A percentile compares a stretch with the other conserved stretches of the same genome.
Evolutionary conservation across 2,888 invertebrate genomes (phyloP).

Genomic region (Drosophila mettleri): DNA sequence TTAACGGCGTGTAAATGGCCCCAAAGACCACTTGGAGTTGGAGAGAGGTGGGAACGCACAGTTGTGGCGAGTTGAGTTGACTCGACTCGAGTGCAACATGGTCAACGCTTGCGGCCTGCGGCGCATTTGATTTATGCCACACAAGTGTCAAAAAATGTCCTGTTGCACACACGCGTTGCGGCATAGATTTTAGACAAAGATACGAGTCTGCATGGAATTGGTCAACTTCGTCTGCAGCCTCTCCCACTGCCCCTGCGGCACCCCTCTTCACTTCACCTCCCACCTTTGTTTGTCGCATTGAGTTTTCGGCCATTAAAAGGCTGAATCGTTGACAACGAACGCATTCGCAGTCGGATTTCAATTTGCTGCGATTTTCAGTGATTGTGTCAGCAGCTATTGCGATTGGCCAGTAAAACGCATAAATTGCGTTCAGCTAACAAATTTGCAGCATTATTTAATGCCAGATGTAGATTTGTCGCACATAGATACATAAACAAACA

Average conservation of each 20-base stretch:
- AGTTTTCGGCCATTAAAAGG: conserved; percentile 55
- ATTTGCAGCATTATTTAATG: conserved; percentile 75
- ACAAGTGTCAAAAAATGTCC: conserved; percentile 79
- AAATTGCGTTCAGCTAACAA: conserved; percentile 63
- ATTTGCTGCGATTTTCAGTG: conserved; percentile 63
- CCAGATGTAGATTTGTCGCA: conserved; percentile 52
- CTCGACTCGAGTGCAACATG: conserved; percentile 29
- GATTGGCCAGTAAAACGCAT: conserved; percentile 50
- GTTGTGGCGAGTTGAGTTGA: neutral
- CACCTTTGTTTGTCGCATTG: conserved; percentile 25
- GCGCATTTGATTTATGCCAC: conserved; percentile 78
- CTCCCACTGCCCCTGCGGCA: neutral
- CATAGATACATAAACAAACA: conserved; percentile 18
- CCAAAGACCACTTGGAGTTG: conserved; percentile 40
- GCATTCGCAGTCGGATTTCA: conserved; percentile 52
- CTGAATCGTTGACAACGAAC: conserved; percentile 63
- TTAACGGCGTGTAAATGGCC: conserved; percentile 65
- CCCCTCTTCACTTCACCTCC: neutral
- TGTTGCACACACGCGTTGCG: conserved; percentile 68
- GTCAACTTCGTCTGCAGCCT: conserved; percentile 3
- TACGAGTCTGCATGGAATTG: conserved; percentile 38
- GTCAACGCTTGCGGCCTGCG: conserved; percentile 52
- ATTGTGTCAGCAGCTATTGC: conserved; percentile 67
- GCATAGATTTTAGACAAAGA: conserved; percentile 66
- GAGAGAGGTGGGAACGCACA: conserved; percentile 2